A percentile compares a stretch with the other conserved stretches of the same genome.
These are phyloP conservation scores for Drosophila suzukii DNA, from an alignment of 1,140 invertebrate species.

Conservation along the genomic window DNA sequence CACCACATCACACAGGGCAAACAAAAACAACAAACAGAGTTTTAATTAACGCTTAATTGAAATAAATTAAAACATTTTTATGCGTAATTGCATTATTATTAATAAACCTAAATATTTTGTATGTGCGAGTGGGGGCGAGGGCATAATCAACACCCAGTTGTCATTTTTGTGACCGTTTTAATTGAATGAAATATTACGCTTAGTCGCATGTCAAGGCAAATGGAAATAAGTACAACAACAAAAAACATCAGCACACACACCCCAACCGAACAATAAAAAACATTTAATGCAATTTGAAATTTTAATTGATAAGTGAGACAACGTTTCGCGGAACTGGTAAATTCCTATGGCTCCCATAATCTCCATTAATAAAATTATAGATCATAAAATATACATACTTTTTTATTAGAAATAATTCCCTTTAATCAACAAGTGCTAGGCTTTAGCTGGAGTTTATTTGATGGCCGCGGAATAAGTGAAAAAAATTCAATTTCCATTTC, in stretches of 20 bases:
- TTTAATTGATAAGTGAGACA: constrained; percentile 79
- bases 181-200: constrained; percentile 80
- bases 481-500: constrained; percentile 70
- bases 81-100: constrained; percentile 84
- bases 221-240: constrained; percentile 8
- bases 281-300: constrained; percentile 79
- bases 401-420: constrained; percentile 67
- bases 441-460: constrained; percentile 5
- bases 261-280: constrained; percentile 24
- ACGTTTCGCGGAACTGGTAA: constrained; percentile 50
- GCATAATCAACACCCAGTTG: constrained; percentile 46
- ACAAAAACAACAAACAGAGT: constrained; percentile 40
- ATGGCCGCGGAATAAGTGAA: background rate
- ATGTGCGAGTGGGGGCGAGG: constrained; percentile 13
- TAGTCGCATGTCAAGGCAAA: constrained; percentile 64
- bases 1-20: constrained; percentile 6
- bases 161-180: constrained; percentile 59
- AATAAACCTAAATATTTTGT: constrained; percentile 83
- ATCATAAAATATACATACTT: constrained; percentile 33
- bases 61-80: constrained; percentile 84
- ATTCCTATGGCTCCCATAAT: constrained; percentile 62
- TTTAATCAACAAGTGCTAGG: constrained; percentile 28
- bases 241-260: background rate
- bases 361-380: constrained; percentile 78
- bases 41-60: constrained; percentile 83